A percentile compares a stretch with the other conserved stretches of the same genome.
Evolutionary conservation across 2,888 invertebrate genomes (phyloP).

Genomic region (Lacanobia oleracea): DNA sequence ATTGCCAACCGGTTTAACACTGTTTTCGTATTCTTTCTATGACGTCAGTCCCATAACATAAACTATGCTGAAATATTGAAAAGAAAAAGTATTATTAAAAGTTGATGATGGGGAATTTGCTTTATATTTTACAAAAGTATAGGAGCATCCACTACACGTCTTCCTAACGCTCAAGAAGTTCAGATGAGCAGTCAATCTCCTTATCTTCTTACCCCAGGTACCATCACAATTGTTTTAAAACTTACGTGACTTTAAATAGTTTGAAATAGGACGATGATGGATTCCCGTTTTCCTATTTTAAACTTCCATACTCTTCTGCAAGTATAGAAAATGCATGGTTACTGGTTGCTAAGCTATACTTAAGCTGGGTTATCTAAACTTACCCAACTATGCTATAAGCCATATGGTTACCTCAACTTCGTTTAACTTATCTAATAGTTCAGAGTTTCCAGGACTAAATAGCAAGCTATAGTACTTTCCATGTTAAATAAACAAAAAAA

Average conservation of each 20-base stretch:
- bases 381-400: too few relatives aligned
- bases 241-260: background rate
- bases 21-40: conserved; percentile 21
- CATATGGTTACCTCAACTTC: too few relatives aligned
- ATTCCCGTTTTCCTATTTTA: conserved; percentile 17
- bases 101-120: background rate
- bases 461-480: too few relatives aligned
- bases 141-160: background rate
- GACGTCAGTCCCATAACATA: background rate
- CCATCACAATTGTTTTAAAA: conserved; percentile 23
- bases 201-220: background rate
- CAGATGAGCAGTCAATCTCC: background rate
- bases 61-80: background rate
- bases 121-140: background rate
- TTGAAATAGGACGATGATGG: conserved; percentile 35
- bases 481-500: too few relatives aligned
- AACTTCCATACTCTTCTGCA: background rate
- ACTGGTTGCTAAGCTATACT: too few relatives aligned
- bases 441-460: too few relatives aligned
- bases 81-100: background rate
- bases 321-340: too few relatives aligned
- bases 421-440: too few relatives aligned
- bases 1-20: conserved; percentile 7
- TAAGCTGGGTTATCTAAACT: too few relatives aligned
- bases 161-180: conserved; percentile 1